Evolutionary conservation across 30 jellyfish, hydroid and myxozoan genomes (phyloP).

Genomic region (Nemopilema nomurai): DNA sequence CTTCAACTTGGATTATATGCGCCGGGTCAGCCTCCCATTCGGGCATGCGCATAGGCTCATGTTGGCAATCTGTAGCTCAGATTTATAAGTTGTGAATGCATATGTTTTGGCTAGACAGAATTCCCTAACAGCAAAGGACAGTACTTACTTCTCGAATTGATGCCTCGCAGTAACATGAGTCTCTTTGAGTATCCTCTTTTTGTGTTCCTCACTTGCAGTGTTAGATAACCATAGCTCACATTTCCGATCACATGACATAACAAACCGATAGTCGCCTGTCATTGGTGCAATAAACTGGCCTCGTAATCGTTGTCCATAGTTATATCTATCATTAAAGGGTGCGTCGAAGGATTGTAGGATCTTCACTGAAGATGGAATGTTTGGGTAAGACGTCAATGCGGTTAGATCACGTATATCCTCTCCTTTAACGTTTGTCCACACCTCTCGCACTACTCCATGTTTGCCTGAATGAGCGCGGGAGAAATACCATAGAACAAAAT

Average conservation of each 20-base stretch:
- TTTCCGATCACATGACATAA: slow-evolving; percentile 83
- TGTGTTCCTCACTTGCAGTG: slow-evolving; percentile 61
- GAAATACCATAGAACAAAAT: too few species aligned
- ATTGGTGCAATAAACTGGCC: slow-evolving; percentile 98
- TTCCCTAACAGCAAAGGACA: too few species aligned
- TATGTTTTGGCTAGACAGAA: too few species aligned
- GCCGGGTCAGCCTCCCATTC: too few species aligned
- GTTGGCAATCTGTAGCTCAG: too few species aligned
- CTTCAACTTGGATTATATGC: too few species aligned
- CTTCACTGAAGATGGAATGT: slow-evolving; percentile 75
- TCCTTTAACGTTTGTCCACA: slow-evolving; percentile 91
- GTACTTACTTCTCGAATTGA: slow-evolving; percentile 79
- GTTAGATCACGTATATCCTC: slow-evolving; percentile 84
- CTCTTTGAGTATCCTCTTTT: slow-evolving; percentile 67
- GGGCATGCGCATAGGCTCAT: too few species aligned
- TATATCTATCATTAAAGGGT: slow-evolving; percentile 81
- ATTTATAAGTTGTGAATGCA: too few species aligned
- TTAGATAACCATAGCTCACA: slow-evolving; percentile 91
- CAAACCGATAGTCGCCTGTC: slow-evolving; percentile 97
- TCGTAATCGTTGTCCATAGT: slow-evolving; percentile 91
- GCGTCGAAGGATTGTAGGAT: slow-evolving; percentile 81
- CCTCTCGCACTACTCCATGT: slow-evolving; percentile 93
- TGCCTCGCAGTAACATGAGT: slow-evolving; percentile 77
- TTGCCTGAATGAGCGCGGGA: too few species aligned
- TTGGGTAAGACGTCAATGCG: slow-evolving; percentile 67